Evolutionary conservation across 2,797 vertebrate genomes (phyloP), one percentile per base, ranked within the genome.

Genomic region (Sparus aurata): DNA sequence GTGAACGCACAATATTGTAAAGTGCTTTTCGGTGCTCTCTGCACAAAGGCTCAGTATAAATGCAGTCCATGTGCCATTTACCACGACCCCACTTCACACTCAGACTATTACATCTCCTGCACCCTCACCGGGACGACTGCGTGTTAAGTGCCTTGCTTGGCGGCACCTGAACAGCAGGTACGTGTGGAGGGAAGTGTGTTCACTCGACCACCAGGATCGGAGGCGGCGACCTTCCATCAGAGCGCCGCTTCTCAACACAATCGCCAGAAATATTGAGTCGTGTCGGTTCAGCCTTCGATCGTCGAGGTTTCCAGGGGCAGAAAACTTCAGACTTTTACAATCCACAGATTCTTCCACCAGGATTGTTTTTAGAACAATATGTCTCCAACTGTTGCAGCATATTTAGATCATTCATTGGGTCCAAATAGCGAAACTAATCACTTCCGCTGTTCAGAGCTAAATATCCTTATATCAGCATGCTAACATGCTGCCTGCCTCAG

Each of bases 71-170:
- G 57, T 18, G 34, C 60, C 61, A 16, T 75, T 75, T 41, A 46
- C 66, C 73, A 46, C 62, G 62, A 27, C 22, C 47, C 69, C 58
- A 11, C 50, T 69, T 66, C 77, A 64, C 71, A 23, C 57, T 2
- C 55, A 38, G 30, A 22, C 30, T 64, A 15, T 30, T 18, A 16
- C 71, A 34, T 22, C 20, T 41, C 30, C 69, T 47, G 16, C 58
- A 63, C 27, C 50, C 18, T 23, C 59, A 34, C 11, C 52, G 46
- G 30, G 54, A 43, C 41, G 22, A 5, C 2, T 12, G 18, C 43
- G 18, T 41, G 58, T 20, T 41, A 3, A 22, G 58, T 38, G 69
- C 12, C 52, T 50, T 15, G 49, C 69, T 72, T 43, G 53, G 71
- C 34, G 30, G 34, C 34, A 65, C 34, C 58, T 46, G 10, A 22